Conservation (phyloP, 2,113 vertebrate genomes). For the Atractosteus spatula region DNA sequence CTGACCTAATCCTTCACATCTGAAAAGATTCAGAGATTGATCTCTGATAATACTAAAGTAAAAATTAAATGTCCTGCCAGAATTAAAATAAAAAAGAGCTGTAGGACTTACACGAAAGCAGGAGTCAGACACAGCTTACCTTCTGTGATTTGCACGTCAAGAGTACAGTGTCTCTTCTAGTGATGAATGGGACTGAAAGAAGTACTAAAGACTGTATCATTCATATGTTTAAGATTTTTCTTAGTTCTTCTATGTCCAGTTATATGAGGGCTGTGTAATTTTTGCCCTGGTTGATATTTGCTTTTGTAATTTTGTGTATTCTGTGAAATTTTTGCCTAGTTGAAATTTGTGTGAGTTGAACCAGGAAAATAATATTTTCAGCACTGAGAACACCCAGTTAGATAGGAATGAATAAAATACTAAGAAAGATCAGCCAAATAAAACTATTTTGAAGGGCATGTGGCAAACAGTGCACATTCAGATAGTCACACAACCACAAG, state of each 20-base stretch:
- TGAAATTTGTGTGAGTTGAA: conserved; percentile 58
- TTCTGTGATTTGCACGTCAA: conserved; percentile 20
- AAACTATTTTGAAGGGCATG: conserved; percentile 48
- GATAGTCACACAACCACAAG: conserved; percentile 53
- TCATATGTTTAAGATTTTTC: no score
- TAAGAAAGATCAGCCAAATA: neutral
- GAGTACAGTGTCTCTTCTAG: no score
- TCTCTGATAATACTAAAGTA: conserved; percentile 22
- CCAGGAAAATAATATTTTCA: conserved; percentile 47
- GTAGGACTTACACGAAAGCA: conserved; percentile 22
- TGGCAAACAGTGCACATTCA: conserved; percentile 42
- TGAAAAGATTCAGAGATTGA: conserved; percentile 45
- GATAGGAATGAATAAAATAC: no score
- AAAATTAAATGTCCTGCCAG: conserved; percentile 24
- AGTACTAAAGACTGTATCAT: no score
- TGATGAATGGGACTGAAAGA: no score
- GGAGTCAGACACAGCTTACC: conserved; percentile 14
- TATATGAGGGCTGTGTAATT: no score
- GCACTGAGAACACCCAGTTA: no score
- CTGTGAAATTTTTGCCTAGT: no score
- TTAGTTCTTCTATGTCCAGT: no score
- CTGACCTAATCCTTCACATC: conserved; percentile 53
- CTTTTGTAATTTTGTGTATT: no score
- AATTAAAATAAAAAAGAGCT: conserved; percentile 50
- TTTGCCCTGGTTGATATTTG: no score